Percentiles rank a stretch among this genome's conserved stretches.
phyloP scores from a whole-genome alignment of 2,113 vertebrate genomes.

The Nymphicus hollandicus region DNA sequence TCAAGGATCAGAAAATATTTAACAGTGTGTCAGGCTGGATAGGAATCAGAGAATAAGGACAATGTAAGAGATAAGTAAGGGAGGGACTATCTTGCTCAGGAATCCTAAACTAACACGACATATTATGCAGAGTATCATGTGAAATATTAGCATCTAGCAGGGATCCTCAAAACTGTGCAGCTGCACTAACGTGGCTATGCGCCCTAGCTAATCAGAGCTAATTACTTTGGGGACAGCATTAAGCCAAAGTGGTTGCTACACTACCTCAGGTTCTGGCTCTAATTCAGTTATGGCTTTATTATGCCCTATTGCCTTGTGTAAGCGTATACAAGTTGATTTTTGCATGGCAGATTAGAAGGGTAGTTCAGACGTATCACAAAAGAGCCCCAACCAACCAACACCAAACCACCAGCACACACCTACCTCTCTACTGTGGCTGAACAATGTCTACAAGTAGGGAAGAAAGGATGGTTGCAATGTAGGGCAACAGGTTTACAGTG shows the following conservation, averaged over 20 bases:
- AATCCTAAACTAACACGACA: not conserved
- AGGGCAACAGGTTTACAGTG: not conserved
- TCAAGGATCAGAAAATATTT: not conserved
- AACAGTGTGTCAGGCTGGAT: not conserved
- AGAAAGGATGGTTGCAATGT: not conserved
- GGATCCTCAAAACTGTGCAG: not conserved
- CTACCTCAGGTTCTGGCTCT: not conserved
- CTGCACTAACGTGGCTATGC: not conserved
- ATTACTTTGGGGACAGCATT: not conserved
- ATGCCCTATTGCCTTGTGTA: fast-evolving
- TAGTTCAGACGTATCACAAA: not conserved
- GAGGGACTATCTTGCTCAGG: not conserved
- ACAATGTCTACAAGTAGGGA: not conserved
- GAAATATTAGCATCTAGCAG: not conserved
- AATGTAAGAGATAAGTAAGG: not conserved
- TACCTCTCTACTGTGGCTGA: not conserved
- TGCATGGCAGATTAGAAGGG: not conserved
- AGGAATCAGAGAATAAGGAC: not conserved
- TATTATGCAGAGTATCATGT: not conserved
- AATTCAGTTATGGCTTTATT: not conserved
- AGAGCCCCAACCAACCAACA: not conserved
- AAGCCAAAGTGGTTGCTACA: not conserved
- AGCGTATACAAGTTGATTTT: not conserved
- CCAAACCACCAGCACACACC: not conserved
- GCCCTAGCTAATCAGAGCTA: not conserved